Base-by-base conservation (phyloP, 2,797 vertebrate species). In the Gymnothorax reevesii region DNA sequence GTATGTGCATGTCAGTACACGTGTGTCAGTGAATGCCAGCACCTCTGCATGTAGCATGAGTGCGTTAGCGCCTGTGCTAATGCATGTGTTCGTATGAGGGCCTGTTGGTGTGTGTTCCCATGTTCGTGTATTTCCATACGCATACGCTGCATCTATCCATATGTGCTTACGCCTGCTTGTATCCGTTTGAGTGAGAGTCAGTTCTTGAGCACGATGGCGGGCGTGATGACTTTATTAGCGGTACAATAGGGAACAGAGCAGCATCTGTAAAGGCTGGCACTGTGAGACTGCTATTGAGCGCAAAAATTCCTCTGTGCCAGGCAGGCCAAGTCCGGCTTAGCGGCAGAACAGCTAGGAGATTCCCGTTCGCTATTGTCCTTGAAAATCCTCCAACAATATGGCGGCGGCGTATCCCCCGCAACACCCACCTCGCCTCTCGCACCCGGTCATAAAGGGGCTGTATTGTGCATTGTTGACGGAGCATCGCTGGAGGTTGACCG, bases 261-360 rank as follows among this genome's bases (percentile, higher is more conserved):
- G 83, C 57, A 49, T 42, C n/a, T 57, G 55, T 42, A 82, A 82
- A 82, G 54, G 20, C 55, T 33, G 80, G 27, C 13, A 59, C 10
- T 57, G 25, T n/a, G 22, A 25, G 80, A n/a, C 4, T 54, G 80
- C 54, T 82, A 59, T 59, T 82, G 54, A 57, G 80, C 15, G n/a
- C 17, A 82, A 82, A 82, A 54, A 82, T 25, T 54, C 9, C 62
- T 25, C 55, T 62, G 15, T 71, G 64, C 83, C 83, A 73, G 62
- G 27, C 83, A 73, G 83, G 62, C 83, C 83, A 71, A 84, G 83
- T 84, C 83, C 64, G n/a, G 83, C 83, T 84, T 71, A 84, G 64
- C 57, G 57, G 64, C 7, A 25, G 27, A 84, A 71, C 83, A 55
- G 12, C 9, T n/a, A 55, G 64, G 64, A 84, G 62, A 49, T 57